Evolutionary conservation across 1,140 invertebrate genomes (phyloP).

Genomic region (Littorina saxatilis): DNA sequence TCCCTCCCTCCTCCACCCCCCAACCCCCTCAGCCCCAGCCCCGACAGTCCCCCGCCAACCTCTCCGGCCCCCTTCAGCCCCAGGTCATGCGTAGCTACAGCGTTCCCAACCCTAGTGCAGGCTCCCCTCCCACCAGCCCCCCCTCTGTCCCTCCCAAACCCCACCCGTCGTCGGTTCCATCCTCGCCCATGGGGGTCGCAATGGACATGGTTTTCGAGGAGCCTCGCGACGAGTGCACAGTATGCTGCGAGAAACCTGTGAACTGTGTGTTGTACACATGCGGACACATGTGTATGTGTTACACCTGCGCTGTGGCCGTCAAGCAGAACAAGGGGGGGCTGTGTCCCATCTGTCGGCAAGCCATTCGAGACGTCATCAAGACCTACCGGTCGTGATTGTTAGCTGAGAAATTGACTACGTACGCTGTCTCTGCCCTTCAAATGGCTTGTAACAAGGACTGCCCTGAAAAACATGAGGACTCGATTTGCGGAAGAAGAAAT

Average conservation of each 20-base stretch:
- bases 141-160: slow-evolving; percentile 5
- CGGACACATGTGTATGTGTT: slow-evolving; percentile 99
- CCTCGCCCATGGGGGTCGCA: slow-evolving; percentile 28
- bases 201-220: slow-evolving; percentile 45
- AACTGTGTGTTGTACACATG: slow-evolving; percentile 97
- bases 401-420: too few species aligned
- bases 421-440: too few species aligned
- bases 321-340: slow-evolving; percentile 90
- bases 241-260: slow-evolving; percentile 94
- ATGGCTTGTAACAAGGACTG: too few species aligned
- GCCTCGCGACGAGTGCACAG: slow-evolving; percentile 85
- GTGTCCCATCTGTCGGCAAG: slow-evolving; percentile 94
- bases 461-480: too few species aligned
- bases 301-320: slow-evolving; percentile 94
- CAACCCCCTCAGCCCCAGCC: slow-evolving; percentile 50
- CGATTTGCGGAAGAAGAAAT: too few species aligned
- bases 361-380: slow-evolving; percentile 95
- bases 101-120: slow-evolving; percentile 47
- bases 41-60: slow-evolving; percentile 27
- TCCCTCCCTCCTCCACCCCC: neutral
- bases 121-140: slow-evolving; percentile 39
- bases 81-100: slow-evolving; percentile 52
- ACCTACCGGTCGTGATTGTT: slow-evolving; percentile 79
- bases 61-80: slow-evolving; percentile 37
- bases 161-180: slow-evolving; percentile 46